These are phyloP conservation scores for Eptatretus atami DNA, from an alignment of 2,797 vertebrate genomes.

Conservation along the genomic window DNA sequence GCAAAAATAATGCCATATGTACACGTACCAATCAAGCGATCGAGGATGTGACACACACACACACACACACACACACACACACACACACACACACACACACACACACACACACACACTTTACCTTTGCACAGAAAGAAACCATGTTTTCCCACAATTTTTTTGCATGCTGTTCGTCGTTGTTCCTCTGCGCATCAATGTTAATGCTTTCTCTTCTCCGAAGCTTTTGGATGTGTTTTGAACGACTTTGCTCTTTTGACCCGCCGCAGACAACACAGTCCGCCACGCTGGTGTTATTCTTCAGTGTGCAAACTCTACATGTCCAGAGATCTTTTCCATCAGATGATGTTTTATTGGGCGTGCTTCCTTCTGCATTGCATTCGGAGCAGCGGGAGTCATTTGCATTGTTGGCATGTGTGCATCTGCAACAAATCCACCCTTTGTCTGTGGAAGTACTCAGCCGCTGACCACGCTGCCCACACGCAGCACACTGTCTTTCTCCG, in stretches of 20 bases:
- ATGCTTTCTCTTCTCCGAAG: slow-evolving; percentile 66
- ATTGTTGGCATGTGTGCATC: slow-evolving; percentile 17
- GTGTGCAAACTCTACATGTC: slow-evolving; percentile 67
- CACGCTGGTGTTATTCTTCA: slow-evolving; percentile 39
- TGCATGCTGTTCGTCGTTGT: slow-evolving; percentile 71
- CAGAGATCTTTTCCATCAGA: slow-evolving; percentile 19
- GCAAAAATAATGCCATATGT: too few relatives aligned
- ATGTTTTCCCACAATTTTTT: slow-evolving; percentile 93
- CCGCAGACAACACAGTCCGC: slow-evolving; percentile 70
- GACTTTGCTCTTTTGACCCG: slow-evolving; percentile 53
- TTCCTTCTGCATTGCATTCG: slow-evolving; percentile 14
- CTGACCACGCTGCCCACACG: slow-evolving; percentile 61
- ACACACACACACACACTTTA: too few relatives aligned
- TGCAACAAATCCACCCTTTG: slow-evolving; percentile 16
- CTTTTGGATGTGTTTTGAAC: slow-evolving; percentile 28
- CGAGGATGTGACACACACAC: too few relatives aligned
- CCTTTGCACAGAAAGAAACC: slow-evolving; percentile 14
- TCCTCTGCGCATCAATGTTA: slow-evolving; percentile 55
- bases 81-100: too few relatives aligned
- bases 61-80: too few relatives aligned
- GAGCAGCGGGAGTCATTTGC: slow-evolving; percentile 10
- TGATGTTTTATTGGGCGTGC: slow-evolving; percentile 12
- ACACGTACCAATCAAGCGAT: too few relatives aligned
- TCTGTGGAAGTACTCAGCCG: slow-evolving; percentile 17
- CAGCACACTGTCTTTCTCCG: slow-evolving; percentile 33